Evolutionary conservation across 2,888 invertebrate species (phyloP).

Genomic region (Lordiphosa fenestrarum): DNA sequence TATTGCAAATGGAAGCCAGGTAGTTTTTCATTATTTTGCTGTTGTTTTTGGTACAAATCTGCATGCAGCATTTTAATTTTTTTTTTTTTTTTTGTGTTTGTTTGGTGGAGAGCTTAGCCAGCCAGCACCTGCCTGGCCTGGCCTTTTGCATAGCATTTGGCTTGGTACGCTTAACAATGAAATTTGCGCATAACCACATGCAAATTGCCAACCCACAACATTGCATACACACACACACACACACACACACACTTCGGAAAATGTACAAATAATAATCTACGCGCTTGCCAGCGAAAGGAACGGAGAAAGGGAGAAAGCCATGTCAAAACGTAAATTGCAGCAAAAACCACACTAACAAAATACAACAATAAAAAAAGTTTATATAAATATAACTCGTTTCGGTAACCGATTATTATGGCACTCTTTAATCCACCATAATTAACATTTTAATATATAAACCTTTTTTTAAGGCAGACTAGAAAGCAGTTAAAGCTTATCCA

Average conservation of each 20-base stretch:
- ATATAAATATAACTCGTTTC: no score
- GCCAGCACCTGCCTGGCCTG: conserved; percentile 22
- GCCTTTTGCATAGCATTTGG: conserved; percentile 50
- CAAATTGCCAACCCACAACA: conserved; percentile 68
- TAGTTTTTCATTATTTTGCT: conserved; percentile 60
- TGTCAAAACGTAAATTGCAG: conserved; percentile 63
- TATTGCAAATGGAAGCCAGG: conserved; percentile 45
- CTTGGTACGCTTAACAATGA: conserved; percentile 62
- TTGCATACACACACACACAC: conserved; percentile 17
- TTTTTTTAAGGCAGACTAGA: no score
- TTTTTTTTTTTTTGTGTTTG: conserved; percentile 10
- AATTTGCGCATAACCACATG: conserved; percentile 74
- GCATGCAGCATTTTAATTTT: conserved; percentile 30
- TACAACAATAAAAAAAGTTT: conserved; percentile 19
- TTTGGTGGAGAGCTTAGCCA: conserved; percentile 14
- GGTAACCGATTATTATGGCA: conserved; percentile 1
- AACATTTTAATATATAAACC: background rate
- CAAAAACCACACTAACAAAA: conserved; percentile 42
- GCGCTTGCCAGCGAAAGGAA: conserved; percentile 38
- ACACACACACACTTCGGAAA: conserved; percentile 34
- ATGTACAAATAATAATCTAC: conserved; percentile 71
- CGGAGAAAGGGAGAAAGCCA: conserved; percentile 25
- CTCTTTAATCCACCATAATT: conserved; percentile 6
- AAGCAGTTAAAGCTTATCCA: no score
- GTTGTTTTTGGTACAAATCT: conserved; percentile 30